Evolutionary conservation across 1,140 invertebrate genomes (phyloP).

Genomic region (Contarinia nasturtii): DNA sequence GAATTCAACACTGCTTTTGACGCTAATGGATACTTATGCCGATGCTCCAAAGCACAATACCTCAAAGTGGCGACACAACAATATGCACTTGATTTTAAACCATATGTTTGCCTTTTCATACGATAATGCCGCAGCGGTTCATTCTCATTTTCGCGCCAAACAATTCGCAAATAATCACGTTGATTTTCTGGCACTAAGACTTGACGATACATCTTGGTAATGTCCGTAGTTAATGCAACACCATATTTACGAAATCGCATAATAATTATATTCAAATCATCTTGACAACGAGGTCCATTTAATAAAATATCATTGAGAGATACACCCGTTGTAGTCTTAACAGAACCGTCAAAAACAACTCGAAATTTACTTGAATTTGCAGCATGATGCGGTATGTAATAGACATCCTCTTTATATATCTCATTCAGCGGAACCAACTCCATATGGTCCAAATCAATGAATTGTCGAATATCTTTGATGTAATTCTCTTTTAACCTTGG

Average conservation of each 20-base stretch:
- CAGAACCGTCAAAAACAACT: slow-evolving; percentile 6
- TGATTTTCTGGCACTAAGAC: slow-evolving; percentile 16
- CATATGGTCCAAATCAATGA: not conserved
- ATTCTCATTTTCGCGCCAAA: slow-evolving; percentile 16
- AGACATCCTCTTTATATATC: not conserved
- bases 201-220: slow-evolving; percentile 25
- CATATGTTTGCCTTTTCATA: slow-evolving; percentile 13
- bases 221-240: slow-evolving; percentile 18
- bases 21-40: slow-evolving; percentile 8
- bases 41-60: slow-evolving; percentile 12
- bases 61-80: slow-evolving; percentile 15
- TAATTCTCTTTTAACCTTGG: no score
- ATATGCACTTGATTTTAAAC: slow-evolving; percentile 15
- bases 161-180: slow-evolving; percentile 20
- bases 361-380: not conserved
- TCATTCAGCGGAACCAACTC: not conserved
- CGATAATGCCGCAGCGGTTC: slow-evolving; percentile 12
- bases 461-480: no score
- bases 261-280: slow-evolving; percentile 21
- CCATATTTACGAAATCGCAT: slow-evolving; percentile 19
- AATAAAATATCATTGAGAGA: slow-evolving; percentile 19
- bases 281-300: slow-evolving; percentile 19
- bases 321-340: slow-evolving; percentile 9
- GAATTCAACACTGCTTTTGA: slow-evolving; percentile 13
- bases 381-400: not conserved